Conservation (phyloP, 2,797 vertebrate genomes). For the Buceros bicornis region DNA sequence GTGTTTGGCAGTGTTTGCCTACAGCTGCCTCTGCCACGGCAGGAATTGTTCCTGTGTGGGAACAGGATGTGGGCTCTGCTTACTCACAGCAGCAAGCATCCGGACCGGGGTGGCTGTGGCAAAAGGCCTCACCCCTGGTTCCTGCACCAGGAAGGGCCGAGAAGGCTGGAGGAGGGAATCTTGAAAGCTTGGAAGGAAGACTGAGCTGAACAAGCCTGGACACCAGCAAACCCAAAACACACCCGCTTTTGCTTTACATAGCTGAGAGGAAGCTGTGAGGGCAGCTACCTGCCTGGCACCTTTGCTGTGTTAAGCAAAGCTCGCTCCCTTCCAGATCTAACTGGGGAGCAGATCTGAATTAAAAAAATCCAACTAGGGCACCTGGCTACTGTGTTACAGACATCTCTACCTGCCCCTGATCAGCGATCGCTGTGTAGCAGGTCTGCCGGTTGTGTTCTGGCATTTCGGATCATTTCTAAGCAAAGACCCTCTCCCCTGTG, state of each 20-base stretch:
- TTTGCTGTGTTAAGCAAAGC: background rate
- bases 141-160: background rate
- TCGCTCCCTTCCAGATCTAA: background rate
- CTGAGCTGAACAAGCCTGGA: background rate
- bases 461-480: background rate
- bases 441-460: conserved; percentile 91
- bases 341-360: background rate
- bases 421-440: conserved; percentile 87
- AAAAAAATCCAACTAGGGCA: background rate
- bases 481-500: background rate
- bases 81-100: background rate
- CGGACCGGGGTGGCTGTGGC: background rate
- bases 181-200: conserved; percentile 14
- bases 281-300: background rate
- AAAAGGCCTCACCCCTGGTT: conserved; percentile 35
- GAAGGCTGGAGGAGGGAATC: conserved; percentile 5
- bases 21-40: background rate
- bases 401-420: conserved; percentile 85
- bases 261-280: background rate
- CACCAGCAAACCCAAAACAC: background rate
- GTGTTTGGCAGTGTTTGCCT: background rate
- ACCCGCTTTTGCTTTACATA: background rate
- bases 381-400: background rate
- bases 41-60: background rate
- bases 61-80: conserved; percentile 47